These are phyloP conservation scores for Ormyrus rosae DNA, from an alignment of 2,888 invertebrate genomes.

Conservation along the genomic window DNA sequence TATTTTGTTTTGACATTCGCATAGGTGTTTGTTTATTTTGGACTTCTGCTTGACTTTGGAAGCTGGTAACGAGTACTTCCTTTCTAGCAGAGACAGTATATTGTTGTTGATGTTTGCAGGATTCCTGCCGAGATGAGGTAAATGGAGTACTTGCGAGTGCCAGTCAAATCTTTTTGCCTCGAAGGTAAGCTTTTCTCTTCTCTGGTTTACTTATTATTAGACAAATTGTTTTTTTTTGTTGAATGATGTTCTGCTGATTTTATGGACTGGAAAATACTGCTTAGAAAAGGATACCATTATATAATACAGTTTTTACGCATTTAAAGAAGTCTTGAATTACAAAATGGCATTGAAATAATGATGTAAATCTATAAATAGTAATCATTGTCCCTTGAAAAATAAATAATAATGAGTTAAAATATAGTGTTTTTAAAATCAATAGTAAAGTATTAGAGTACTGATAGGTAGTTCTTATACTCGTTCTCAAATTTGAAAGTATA, in stretches of 20 bases:
- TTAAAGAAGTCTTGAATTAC: too few relatives aligned
- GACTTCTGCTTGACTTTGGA: background rate
- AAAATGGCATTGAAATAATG: too few relatives aligned
- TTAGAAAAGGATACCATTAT: too few relatives aligned
- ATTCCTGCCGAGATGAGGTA: slow-evolving; percentile 52
- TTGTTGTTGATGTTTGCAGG: slow-evolving; percentile 28
- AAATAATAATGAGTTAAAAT: background rate
- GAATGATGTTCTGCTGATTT: too few relatives aligned
- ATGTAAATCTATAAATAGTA: too few relatives aligned
- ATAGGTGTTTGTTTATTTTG: background rate
- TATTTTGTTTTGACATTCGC: background rate
- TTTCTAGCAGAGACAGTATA: background rate
- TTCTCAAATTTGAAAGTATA: too few relatives aligned
- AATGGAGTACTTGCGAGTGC: slow-evolving; percentile 53
- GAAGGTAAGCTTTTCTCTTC: slow-evolving; percentile 36
- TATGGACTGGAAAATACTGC: too few relatives aligned
- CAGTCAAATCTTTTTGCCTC: slow-evolving; percentile 32
- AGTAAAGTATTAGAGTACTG: background rate
- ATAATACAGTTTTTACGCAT: too few relatives aligned
- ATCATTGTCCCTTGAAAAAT: too few relatives aligned
- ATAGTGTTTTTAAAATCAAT: background rate
- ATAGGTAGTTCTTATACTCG: too few relatives aligned
- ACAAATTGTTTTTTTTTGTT: background rate
- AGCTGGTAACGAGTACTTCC: background rate
- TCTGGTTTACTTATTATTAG: background rate